These are phyloP conservation scores for Apis laboriosa DNA, from an alignment of 1,140 invertebrate genomes.

Conservation along the genomic window DNA sequence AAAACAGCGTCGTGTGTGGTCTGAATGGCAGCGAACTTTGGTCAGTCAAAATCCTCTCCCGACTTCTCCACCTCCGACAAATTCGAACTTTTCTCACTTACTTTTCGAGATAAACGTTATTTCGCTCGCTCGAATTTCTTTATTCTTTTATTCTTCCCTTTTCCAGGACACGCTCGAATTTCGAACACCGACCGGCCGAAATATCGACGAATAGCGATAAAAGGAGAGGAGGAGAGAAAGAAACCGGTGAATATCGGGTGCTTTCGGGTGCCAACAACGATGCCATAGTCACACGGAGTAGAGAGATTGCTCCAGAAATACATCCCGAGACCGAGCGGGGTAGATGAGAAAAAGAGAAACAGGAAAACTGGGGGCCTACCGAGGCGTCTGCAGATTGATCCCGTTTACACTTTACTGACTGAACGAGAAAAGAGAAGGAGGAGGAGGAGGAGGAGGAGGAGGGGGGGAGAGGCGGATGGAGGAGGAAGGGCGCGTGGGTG, in stretches of 20 bases:
- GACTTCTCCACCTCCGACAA: slow-evolving; percentile 10
- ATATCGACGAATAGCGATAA: slow-evolving; percentile 30
- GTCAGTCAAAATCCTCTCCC: slow-evolving; percentile 68
- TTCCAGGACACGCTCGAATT: too few relatives aligned
- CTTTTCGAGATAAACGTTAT: not conserved
- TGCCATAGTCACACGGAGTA: slow-evolving; percentile 53
- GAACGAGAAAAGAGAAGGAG: slow-evolving; percentile 50
- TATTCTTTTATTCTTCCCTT: not conserved
- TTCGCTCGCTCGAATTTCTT: slow-evolving; percentile 46
- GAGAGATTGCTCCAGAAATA: slow-evolving; percentile 63
- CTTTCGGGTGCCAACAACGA: slow-evolving; percentile 44
- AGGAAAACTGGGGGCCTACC: slow-evolving; percentile 38
- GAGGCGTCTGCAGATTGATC: slow-evolving; percentile 63
- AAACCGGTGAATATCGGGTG: slow-evolving; percentile 43
- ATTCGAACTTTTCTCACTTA: slow-evolving; percentile 41
- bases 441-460: slow-evolving; percentile 9
- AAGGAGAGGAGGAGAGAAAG: slow-evolving; percentile 36
- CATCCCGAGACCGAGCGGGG: slow-evolving; percentile 46
- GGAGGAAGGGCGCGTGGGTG: slow-evolving; percentile 54
- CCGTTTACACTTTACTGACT: slow-evolving; percentile 68
- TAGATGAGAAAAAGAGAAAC: slow-evolving; percentile 60
- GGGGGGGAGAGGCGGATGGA: not conserved
- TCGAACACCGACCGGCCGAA: too few relatives aligned
- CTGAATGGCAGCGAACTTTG: slow-evolving; percentile 54
- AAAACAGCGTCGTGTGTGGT: slow-evolving; percentile 68